These are phyloP conservation scores for Oxycera nigricornis DNA, from an alignment of 2,888 invertebrate genomes.

Conservation along the genomic window DNA sequence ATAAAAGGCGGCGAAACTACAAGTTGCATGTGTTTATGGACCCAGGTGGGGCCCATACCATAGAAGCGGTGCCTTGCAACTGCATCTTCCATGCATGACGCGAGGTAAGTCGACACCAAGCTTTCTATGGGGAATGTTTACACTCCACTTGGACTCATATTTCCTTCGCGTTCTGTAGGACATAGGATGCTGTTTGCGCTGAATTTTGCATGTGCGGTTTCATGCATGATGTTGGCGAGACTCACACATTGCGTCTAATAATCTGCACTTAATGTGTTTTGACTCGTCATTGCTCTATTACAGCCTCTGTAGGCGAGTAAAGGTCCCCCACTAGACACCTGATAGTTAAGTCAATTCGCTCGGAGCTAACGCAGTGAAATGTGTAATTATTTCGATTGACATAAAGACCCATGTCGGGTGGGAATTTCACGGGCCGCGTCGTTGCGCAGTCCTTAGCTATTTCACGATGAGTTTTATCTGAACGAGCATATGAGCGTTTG, in stretches of 20 bases:
- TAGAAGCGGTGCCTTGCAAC: constrained; percentile 28
- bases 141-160: neutral
- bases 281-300: constrained; percentile 25
- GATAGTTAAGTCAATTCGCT: constrained; percentile 10
- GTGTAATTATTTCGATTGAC: constrained; percentile 36
- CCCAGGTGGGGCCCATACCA: neutral
- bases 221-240: neutral
- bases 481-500: neutral
- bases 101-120: neutral
- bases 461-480: no score
- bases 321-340: neutral
- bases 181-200: neutral
- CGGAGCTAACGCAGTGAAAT: neutral
- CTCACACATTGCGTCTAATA: constrained; percentile 15
- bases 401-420: constrained; percentile 2
- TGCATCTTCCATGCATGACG: constrained; percentile 7
- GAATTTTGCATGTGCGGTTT: constrained; percentile 13
- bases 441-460: no score
- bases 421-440: neutral
- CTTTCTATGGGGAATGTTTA: constrained; percentile 21
- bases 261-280: constrained; percentile 30
- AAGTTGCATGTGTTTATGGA: neutral
- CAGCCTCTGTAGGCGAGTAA: neutral
- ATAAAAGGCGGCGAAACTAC: constrained; percentile 26
- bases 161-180: neutral